Conservation (phyloP, 1,140 invertebrate species). For the Phortica variegata region DNA sequence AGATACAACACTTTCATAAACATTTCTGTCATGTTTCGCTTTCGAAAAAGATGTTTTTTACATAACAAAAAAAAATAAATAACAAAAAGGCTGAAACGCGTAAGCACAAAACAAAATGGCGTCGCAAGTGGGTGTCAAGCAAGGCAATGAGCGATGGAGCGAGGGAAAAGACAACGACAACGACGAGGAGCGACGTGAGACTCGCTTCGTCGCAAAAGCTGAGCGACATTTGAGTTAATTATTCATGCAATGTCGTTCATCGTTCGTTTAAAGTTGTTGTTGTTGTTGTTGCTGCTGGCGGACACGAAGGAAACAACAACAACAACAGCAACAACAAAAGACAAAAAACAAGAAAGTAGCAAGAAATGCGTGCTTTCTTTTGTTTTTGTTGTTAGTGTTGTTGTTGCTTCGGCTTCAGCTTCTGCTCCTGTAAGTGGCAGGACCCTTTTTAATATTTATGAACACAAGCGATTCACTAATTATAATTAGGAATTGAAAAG, state of each 20-base stretch:
- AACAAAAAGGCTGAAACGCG: no score
- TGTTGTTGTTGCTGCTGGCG: no score
- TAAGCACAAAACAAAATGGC: slow-evolving; percentile 52
- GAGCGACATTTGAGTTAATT: slow-evolving; percentile 53
- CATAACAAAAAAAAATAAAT: no score
- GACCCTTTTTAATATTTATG: slow-evolving; percentile 55
- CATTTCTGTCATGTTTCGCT: no score
- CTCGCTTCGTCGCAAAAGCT: no score
- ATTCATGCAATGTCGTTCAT: slow-evolving; percentile 52
- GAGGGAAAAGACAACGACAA: background rate
- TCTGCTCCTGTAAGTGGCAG: background rate
- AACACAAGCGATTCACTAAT: slow-evolving; percentile 55
- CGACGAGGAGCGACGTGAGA: no score
- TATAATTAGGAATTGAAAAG: slow-evolving; percentile 55
- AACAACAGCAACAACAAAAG: slow-evolving; percentile 6
- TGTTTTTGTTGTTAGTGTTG: background rate
- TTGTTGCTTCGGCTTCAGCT: background rate
- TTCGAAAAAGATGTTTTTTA: no score
- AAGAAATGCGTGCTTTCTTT: slow-evolving; percentile 34
- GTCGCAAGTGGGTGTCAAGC: slow-evolving; percentile 8
- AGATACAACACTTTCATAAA: no score
- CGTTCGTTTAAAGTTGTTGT: no score
- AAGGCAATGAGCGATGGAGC: slow-evolving; percentile 24
- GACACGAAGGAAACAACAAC: slow-evolving; percentile 14
- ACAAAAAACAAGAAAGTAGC: slow-evolving; percentile 11